A percentile compares a stretch with the other conserved stretches of the same genome.
These are phyloP conservation scores for Plagodis dolabraria DNA, from an alignment of 2,888 invertebrate species.

Conservation along the genomic window DNA sequence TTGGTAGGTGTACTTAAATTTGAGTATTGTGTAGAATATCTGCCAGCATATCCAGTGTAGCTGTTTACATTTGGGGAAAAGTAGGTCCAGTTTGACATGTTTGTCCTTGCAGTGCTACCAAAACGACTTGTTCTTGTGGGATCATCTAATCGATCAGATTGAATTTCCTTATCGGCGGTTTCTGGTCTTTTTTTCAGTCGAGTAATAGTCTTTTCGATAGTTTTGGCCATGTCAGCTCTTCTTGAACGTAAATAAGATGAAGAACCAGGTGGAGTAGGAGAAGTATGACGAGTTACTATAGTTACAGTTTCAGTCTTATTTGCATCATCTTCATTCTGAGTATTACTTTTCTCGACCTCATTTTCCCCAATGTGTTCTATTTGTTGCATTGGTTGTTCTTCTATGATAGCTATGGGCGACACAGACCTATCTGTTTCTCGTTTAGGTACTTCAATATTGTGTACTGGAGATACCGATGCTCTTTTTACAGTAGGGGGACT, in stretches of 20 bases:
- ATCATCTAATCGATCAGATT: conserved; percentile 90
- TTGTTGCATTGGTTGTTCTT: conserved; percentile 46
- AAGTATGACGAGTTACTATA: conserved; percentile 90
- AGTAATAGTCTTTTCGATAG: conserved; percentile 88
- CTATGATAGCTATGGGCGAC: conserved; percentile 46
- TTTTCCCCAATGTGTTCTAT: conserved; percentile 26
- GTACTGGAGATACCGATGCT: conserved; percentile 69
- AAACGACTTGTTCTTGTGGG: conserved; percentile 87
- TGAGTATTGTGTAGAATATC: conserved; percentile 78
- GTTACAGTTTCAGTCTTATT: conserved; percentile 79
- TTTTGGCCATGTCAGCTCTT: conserved; percentile 89
- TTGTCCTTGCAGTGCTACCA: conserved; percentile 83
- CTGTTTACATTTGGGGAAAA: conserved; percentile 78
- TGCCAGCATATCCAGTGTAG: conserved; percentile 77
- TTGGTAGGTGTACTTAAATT: conserved; percentile 55
- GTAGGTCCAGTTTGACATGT: conserved; percentile 86
- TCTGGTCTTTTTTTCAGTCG: conserved; percentile 83
- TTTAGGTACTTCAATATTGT: conserved; percentile 54
- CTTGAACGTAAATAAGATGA: conserved; percentile 86
- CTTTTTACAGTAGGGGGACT: conserved; percentile 71
- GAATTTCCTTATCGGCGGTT: conserved; percentile 89
- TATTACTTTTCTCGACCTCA: background rate
- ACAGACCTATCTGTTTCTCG: conserved; percentile 53
- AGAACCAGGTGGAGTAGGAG: conserved; percentile 90
- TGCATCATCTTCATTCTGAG: conserved; percentile 39